These are phyloP conservation scores for Xestia xanthographa DNA, from an alignment of 2,888 invertebrate species.

Conservation along the genomic window DNA sequence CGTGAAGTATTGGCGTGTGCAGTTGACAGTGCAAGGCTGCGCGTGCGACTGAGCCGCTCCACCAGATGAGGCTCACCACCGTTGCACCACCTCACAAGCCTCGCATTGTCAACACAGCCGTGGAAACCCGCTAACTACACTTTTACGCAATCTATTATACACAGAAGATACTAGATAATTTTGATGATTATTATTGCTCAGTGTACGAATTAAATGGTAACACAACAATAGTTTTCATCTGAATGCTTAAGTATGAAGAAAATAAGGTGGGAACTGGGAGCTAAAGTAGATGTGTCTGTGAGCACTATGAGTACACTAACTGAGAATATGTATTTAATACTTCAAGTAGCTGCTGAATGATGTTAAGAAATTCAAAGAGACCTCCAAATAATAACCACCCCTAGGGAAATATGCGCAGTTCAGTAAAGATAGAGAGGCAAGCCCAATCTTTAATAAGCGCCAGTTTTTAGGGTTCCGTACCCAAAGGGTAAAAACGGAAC, in stretches of 20 bases:
- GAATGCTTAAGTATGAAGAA: constrained; percentile 58
- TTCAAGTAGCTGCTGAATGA: neutral
- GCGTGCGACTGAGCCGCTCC: constrained; percentile 83
- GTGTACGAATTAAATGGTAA: constrained; percentile 70
- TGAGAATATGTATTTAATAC: neutral
- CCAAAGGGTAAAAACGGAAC: too few relatives aligned
- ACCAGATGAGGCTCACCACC: constrained; percentile 77
- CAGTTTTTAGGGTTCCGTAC: too few relatives aligned
- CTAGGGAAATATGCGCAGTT: neutral
- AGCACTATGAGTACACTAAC: neutral
- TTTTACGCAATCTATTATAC: constrained; percentile 88
- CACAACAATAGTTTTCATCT: constrained; percentile 72
- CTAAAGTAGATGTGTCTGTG: constrained; percentile 3
- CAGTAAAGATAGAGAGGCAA: neutral
- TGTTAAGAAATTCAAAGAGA: neutral
- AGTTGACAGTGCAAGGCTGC: constrained; percentile 84
- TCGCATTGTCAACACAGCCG: constrained; percentile 87
- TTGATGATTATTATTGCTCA: constrained; percentile 78
- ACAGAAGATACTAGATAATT: constrained; percentile 85
- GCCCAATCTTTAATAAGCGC: neutral
- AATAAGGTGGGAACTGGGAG: constrained; percentile 60
- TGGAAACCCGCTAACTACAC: constrained; percentile 83
- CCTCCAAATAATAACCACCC: neutral
- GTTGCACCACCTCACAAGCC: constrained; percentile 87
- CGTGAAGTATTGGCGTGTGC: constrained; percentile 74